Evolutionary conservation across 2,797 vertebrate species (phyloP).

Genomic region (Lepidocolaptes lacrymiger): DNA sequence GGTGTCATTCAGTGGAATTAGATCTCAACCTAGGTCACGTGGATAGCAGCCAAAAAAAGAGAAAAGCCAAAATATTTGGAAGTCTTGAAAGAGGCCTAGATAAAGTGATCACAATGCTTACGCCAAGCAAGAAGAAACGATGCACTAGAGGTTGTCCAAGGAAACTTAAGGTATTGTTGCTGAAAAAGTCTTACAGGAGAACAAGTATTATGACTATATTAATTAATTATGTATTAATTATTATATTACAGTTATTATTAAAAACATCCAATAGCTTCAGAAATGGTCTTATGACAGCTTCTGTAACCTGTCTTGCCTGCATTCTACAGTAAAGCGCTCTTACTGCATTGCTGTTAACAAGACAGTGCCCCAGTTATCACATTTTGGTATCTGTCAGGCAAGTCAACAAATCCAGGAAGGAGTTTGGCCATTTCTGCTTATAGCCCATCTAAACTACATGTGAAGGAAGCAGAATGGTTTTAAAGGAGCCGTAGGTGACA

Average conservation of each 20-base stretch:
- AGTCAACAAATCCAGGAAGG: neutral
- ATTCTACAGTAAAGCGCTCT: neutral
- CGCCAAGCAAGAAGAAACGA: constrained; percentile 86
- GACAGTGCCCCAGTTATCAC: neutral
- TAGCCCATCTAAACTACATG: neutral
- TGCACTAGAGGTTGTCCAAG: constrained; percentile 81
- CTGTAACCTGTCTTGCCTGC: neutral
- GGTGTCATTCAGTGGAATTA: constrained; percentile 88
- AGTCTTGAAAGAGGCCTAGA: constrained; percentile 94
- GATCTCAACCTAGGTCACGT: constrained; percentile 74
- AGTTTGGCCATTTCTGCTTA: neutral
- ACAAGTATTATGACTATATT: neutral
- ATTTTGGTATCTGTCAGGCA: neutral
- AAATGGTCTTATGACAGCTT: neutral
- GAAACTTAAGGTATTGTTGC: constrained; percentile 83
- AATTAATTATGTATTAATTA: neutral
- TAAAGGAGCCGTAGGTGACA: neutral
- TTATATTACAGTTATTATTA: neutral
- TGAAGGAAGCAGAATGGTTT: neutral
- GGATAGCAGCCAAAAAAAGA: constrained; percentile 88
- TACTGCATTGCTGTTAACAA: neutral
- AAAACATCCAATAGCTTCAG: neutral
- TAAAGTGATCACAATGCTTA: constrained; percentile 94
- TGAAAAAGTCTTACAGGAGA: neutral
- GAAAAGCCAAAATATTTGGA: constrained; percentile 88